Percentiles rank a stretch among this genome's conserved stretches.
These are phyloP conservation scores for Phataginus tetradactyla DNA, from an alignment of 2,797 vertebrate species.

Conservation along the genomic window DNA sequence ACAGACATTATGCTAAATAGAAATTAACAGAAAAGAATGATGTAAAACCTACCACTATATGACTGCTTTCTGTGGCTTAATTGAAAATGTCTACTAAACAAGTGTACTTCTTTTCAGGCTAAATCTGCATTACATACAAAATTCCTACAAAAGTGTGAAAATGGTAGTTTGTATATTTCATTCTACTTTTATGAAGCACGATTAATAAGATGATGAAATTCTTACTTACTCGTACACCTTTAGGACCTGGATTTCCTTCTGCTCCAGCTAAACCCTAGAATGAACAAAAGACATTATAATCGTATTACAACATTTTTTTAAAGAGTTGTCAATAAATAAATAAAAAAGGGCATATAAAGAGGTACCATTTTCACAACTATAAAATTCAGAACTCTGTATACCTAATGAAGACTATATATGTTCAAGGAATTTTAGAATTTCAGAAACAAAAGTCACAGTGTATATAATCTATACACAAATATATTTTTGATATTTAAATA, in stretches of 20 bases:
- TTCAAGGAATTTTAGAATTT: constrained; percentile 41
- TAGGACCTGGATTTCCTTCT: constrained; percentile 95
- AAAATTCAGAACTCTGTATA: constrained; percentile 12
- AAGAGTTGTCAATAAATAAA: not conserved
- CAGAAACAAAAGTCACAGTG: not conserved
- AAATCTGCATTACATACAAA: not conserved
- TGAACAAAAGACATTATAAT: constrained; percentile 63
- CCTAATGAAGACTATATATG: not conserved
- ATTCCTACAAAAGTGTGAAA: not conserved
- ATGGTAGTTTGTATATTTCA: not conserved
- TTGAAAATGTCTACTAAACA: constrained; percentile 13
- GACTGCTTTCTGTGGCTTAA: not conserved
- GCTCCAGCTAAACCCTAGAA: constrained; percentile 94
- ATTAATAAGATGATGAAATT: constrained; percentile 71
- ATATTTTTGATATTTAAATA: constrained; percentile 15
- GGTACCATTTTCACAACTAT: constrained; percentile 30
- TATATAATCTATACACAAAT: not conserved
- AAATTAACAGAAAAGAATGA: constrained; percentile 16
- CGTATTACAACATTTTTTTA: not conserved
- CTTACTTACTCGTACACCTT: constrained; percentile 96
- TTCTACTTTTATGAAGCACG: not conserved
- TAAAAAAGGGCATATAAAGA: not conserved
- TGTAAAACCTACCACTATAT: not conserved
- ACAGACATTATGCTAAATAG: not conserved
- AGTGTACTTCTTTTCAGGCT: not conserved